Evolutionary conservation across 1,140 invertebrate species (phyloP), one percentile per base, ranked within the genome.

Genomic region (Lasioglossum albipes): DNA sequence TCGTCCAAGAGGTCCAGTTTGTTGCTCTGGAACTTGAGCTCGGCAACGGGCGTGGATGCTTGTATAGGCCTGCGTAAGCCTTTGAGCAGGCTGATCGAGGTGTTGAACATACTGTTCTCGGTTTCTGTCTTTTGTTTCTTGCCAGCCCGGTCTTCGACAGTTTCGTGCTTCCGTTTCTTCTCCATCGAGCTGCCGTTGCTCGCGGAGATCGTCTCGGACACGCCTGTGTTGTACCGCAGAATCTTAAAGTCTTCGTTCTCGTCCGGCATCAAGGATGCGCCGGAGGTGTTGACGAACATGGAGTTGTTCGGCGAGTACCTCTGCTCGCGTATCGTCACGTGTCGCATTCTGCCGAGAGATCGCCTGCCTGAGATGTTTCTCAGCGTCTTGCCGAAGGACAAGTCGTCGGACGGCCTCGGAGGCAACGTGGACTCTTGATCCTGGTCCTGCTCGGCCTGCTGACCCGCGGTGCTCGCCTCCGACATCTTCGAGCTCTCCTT

Each of bases 281-380:
- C 78, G 0, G 91, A 92, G 0, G 87, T 91, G 36, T 92, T 92
- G 0, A 92, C 91, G 62, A 90, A 92, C 13, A 92, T 79, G 9
- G 90, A 91, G 49, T 87, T 89, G 54, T 91, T 91, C 7, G 91
- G 90, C 5, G 91, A 91, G 41, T 89, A 79, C 75, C 88, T 86
- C 20, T 74, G 81, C 12, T 92, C 89, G 2, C 88, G 79, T 2
- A 91, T 12, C 36, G 90, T 90, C 10, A 91, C 82, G n/a, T 90
- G 82, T n/a, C 89, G 86, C 84, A 91, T 82, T 72, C 90, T 84
- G 73, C 79, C 79, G 0, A 92, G 73, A 6, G 89, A 89, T 70
- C 82, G 85, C 36, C 91, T 89, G 57, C 91, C 90, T 20, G 90
- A 91, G 12, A 92, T 89, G 27, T 76, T 89, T 68, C 90, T 89